Percentiles rank a stretch among this genome's conserved stretches.
Conservation (phyloP, 2,797 vertebrate genomes). For the Staurois parvus region DNA sequence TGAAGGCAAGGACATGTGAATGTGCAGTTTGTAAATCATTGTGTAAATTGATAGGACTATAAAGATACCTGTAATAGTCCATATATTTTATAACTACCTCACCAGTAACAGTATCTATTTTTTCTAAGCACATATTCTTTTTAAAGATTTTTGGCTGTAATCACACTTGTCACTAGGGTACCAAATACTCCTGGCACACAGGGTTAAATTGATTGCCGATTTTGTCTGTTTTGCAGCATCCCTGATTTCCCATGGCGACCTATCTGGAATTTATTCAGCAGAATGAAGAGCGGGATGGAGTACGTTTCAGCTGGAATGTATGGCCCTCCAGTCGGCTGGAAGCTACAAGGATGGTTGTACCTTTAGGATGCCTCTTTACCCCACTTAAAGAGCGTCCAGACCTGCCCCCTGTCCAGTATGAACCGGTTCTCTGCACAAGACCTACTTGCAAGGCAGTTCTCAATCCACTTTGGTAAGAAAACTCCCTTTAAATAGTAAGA, state of each 20-base stretch:
- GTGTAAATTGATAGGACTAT: no score
- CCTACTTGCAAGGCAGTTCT: slow-evolving; percentile 94
- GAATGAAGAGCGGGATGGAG: slow-evolving; percentile 94
- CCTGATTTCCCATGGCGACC: slow-evolving; percentile 80
- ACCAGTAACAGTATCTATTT: no score
- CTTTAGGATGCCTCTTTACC: slow-evolving; percentile 93
- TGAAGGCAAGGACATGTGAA: no score
- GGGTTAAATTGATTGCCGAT: neutral
- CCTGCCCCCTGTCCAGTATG: slow-evolving; percentile 93
- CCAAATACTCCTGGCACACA: neutral
- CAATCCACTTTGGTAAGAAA: slow-evolving; percentile 93
- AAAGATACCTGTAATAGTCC: no score
- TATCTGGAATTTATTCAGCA: slow-evolving; percentile 98
- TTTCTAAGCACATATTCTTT: neutral
- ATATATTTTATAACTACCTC: no score
- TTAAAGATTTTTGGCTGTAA: no score
- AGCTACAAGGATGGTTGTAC: slow-evolving; percentile 93
- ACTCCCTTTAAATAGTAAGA: neutral
- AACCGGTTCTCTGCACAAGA: slow-evolving; percentile 93
- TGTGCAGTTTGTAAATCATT: no score
- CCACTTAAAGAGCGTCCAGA: slow-evolving; percentile 92
- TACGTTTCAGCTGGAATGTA: slow-evolving; percentile 98
- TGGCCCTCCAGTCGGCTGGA: slow-evolving; percentile 97
- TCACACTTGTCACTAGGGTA: neutral
- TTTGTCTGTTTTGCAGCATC: slow-evolving; percentile 1